Evolutionary conservation across 2,113 vertebrate genomes (phyloP).

Genomic region (Litocranius walleri): DNA sequence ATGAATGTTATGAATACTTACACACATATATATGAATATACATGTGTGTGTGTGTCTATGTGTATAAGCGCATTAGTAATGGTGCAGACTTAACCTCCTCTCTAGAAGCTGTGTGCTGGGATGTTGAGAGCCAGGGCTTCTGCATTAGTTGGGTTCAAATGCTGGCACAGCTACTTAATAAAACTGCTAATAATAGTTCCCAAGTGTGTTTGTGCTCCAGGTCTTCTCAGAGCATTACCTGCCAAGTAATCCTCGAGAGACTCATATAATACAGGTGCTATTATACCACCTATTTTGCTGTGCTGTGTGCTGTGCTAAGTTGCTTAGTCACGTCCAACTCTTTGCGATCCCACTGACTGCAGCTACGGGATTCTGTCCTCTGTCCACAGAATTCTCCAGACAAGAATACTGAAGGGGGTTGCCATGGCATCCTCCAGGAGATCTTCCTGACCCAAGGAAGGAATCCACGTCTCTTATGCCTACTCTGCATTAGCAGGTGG

Average conservation of each 20-base stretch:
- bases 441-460: not conserved
- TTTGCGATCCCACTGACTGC: not conserved
- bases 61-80: not conserved
- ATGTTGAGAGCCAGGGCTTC: not conserved
- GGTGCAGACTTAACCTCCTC: not conserved
- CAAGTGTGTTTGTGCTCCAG: not conserved
- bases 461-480: not conserved
- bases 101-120: not conserved
- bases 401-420: not conserved
- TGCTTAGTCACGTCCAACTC: not conserved
- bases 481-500: not conserved
- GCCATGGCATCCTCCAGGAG: not conserved
- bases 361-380: not conserved
- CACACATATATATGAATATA: accelerated
- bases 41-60: not conserved
- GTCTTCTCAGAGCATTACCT: not conserved
- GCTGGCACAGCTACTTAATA: not conserved
- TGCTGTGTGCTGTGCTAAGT: not conserved
- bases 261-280: not conserved
- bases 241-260: not conserved
- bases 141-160: not conserved
- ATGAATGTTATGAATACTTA: not conserved
- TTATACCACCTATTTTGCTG: not conserved
- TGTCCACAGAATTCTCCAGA: not conserved
- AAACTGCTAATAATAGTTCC: not conserved